Evolutionary conservation across 2,113 vertebrate genomes (phyloP).

Genomic region (Gymnocephalus cernua): DNA sequence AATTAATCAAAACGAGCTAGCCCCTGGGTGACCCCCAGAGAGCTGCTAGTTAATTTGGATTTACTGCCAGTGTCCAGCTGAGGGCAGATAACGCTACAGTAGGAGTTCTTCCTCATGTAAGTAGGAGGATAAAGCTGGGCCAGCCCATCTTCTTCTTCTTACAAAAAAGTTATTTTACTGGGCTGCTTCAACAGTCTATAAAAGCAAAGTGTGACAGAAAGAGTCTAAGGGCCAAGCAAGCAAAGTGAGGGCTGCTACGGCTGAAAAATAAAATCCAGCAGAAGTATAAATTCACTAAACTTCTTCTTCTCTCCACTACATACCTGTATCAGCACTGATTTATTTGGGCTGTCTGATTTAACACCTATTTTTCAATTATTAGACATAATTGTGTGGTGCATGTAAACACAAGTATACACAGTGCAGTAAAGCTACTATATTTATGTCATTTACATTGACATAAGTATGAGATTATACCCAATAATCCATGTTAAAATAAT

Average conservation of each 20-base stretch:
- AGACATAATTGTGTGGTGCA: no score
- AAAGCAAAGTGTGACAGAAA: background rate
- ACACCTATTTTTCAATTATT: no score
- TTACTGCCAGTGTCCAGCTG: slow-evolving; percentile 81
- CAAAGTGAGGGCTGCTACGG: background rate
- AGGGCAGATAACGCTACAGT: slow-evolving; percentile 76
- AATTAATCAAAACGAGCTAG: slow-evolving; percentile 84
- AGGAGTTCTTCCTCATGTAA: slow-evolving; percentile 75
- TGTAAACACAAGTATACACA: no score
- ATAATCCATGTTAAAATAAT: background rate
- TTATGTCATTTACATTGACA: background rate
- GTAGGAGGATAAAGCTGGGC: slow-evolving; percentile 54
- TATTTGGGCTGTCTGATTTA: background rate
- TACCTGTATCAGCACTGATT: background rate
- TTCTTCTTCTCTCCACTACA: background rate
- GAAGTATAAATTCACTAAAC: background rate
- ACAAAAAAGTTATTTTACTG: background rate
- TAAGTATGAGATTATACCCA: background rate
- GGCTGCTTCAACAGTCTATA: background rate
- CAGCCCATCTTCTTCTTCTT: slow-evolving; percentile 29
- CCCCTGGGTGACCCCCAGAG: slow-evolving; percentile 79
- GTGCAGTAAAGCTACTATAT: no score
- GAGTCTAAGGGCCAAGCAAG: background rate
- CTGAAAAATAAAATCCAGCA: background rate
- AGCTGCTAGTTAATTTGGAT: slow-evolving; percentile 87